Percentiles rank a stretch among this genome's conserved stretches.
Conservation (phyloP, 2,888 invertebrate species). For the Philhelius pedissequus region DNA sequence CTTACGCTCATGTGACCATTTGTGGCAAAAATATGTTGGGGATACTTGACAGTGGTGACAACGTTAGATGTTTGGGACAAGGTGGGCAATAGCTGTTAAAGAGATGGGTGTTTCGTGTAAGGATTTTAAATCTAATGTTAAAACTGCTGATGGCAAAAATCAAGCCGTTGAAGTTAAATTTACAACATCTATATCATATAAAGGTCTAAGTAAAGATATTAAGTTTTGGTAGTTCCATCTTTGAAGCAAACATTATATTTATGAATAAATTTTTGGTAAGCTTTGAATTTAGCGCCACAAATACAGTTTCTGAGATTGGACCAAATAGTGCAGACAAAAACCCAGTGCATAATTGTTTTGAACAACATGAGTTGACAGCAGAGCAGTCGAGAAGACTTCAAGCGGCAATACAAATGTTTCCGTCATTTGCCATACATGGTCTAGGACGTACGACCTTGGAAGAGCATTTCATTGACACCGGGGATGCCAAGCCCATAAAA, state of each 20-base stretch:
- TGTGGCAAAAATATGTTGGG: neutral
- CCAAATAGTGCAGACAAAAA: too few relatives aligned
- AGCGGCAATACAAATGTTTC: neutral
- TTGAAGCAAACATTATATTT: too few relatives aligned
- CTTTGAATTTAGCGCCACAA: too few relatives aligned
- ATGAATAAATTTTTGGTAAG: too few relatives aligned
- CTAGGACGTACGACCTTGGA: neutral
- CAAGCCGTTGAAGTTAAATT: too few relatives aligned
- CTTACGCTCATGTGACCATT: neutral
- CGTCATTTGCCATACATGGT: neutral
- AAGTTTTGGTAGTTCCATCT: too few relatives aligned
- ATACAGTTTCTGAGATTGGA: too few relatives aligned
- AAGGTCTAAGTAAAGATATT: too few relatives aligned
- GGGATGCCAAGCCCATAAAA: neutral
- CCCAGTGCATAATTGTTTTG: too few relatives aligned
- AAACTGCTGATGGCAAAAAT: neutral
- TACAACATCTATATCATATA: too few relatives aligned
- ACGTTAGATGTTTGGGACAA: neutral
- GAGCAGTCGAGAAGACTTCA: neutral
- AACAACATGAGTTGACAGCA: too few relatives aligned
- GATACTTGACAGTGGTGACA: neutral
- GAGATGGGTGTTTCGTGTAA: neutral
- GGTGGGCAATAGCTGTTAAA: neutral
- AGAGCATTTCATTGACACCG: neutral
- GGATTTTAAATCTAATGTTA: neutral